These are phyloP conservation scores for Entelurus aequoreus DNA, from an alignment of 2,113 vertebrate species.

Conservation along the genomic window DNA sequence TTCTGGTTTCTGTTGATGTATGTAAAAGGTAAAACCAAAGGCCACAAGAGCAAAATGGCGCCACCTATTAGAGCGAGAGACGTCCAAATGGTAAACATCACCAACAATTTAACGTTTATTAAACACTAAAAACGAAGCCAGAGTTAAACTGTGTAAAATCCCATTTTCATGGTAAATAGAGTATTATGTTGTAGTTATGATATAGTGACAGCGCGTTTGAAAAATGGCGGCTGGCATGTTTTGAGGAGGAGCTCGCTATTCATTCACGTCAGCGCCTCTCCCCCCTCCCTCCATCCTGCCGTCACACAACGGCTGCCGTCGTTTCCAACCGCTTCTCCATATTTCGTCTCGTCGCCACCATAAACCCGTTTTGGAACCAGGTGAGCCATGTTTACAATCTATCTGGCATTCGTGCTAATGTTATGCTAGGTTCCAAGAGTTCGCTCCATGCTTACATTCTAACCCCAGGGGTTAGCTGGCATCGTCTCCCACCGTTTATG, in stretches of 20 bases:
- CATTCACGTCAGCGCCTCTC: slow-evolving; percentile 72
- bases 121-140: no score
- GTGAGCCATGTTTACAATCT: slow-evolving; percentile 54
- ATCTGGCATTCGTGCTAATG: not conserved
- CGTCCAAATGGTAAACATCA: no score
- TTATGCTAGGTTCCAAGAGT: slow-evolving; percentile 41
- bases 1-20: no score
- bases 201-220: not conserved
- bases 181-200: no score
- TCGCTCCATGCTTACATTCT: slow-evolving; percentile 65
- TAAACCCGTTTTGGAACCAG: slow-evolving; percentile 75
- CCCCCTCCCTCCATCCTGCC: slow-evolving; percentile 72
- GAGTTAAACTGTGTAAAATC: no score
- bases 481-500: not conserved
- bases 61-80: no score
- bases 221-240: not conserved
- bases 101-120: no score
- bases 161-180: no score
- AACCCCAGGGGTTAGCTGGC: slow-evolving; percentile 15
- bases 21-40: no score
- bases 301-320: slow-evolving; percentile 65
- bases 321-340: slow-evolving; percentile 49
- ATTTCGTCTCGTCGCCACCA: slow-evolving; percentile 70
- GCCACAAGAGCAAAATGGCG: no score
- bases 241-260: slow-evolving; percentile 69